phyloP scores from a whole-genome alignment of 2,888 invertebrate genomes.

The Andricus curvator region DNA sequence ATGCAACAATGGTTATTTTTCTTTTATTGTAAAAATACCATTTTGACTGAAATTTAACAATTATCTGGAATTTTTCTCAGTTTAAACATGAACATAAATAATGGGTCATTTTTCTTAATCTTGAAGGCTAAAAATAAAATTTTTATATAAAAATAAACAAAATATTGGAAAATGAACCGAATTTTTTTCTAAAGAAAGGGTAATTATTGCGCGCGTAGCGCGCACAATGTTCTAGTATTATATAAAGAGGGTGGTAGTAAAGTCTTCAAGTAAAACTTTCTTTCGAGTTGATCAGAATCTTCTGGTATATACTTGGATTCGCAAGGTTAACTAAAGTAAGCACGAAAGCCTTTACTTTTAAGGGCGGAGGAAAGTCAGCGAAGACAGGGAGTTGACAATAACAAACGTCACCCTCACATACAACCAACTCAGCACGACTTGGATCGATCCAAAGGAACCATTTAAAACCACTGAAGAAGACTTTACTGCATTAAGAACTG shows the following conservation, averaged over 20 bases:
- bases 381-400: slow-evolving; percentile 30
- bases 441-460: not conserved
- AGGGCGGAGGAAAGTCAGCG: slow-evolving; percentile 13
- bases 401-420: slow-evolving; percentile 2
- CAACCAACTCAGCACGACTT: slow-evolving; percentile 11
- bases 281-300: not conserved
- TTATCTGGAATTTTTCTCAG: no score
- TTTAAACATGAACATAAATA: no score
- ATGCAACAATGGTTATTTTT: no score
- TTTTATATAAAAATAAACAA: no score
- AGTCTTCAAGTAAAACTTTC: not conserved
- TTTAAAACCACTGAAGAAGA: slow-evolving; percentile 14
- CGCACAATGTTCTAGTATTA: no score
- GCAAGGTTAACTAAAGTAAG: not conserved
- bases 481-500: not conserved
- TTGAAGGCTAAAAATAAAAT: no score
- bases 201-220: no score
- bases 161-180: no score
- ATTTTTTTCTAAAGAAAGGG: no score
- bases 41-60: no score
- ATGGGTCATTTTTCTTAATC: no score
- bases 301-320: not conserved
- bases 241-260: not conserved
- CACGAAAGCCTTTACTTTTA: slow-evolving; percentile 14
- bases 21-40: no score